These are phyloP conservation scores for Galemys pyrenaicus DNA, from an alignment of 2,113 vertebrate species.

Conservation along the genomic window DNA sequence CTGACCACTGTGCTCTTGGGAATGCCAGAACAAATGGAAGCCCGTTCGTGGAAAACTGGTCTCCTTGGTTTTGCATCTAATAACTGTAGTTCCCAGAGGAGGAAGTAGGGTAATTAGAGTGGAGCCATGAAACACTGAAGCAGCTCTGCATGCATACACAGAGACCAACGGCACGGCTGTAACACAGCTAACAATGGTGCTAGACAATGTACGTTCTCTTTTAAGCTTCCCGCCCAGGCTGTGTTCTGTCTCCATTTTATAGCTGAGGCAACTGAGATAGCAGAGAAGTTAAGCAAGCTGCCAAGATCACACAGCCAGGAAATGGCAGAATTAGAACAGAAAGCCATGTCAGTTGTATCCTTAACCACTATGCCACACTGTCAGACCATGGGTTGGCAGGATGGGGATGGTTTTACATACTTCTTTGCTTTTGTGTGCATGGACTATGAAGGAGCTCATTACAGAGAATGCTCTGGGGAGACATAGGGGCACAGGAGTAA, in stretches of 20 bases:
- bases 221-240: not conserved
- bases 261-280: not conserved
- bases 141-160: rapidly evolving
- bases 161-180: not conserved
- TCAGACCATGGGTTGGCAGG: not conserved
- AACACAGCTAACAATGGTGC: not conserved
- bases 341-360: not conserved
- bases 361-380: not conserved
- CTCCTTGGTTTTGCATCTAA: too few relatives aligned
- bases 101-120: too few relatives aligned
- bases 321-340: not conserved
- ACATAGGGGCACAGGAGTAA: not conserved
- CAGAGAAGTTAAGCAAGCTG: not conserved
- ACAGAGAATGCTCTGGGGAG: not conserved
- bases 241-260: not conserved
- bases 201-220: not conserved
- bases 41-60: not conserved
- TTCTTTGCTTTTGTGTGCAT: not conserved
- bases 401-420: not conserved
- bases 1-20: not conserved
- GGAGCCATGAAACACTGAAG: not conserved
- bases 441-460: not conserved
- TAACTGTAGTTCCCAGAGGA: not conserved
- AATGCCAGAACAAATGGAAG: not conserved
- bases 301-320: not conserved